These are phyloP conservation scores for Mandrillus leucophaeus DNA, from an alignment of 2,113 vertebrate genomes.

Conservation along the genomic window DNA sequence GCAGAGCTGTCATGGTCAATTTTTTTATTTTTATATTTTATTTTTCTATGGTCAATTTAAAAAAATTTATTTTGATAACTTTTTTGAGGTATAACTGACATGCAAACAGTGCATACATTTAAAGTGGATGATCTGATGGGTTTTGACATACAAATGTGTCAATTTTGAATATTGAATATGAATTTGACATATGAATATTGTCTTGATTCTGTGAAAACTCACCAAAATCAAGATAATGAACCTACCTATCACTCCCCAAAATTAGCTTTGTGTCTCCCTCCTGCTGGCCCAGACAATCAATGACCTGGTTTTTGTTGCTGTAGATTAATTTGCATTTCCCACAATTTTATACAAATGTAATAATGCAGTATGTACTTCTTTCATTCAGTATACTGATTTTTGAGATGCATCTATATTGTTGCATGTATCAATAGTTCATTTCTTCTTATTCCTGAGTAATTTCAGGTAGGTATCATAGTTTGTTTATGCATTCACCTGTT, in stretches of 20 bases:
- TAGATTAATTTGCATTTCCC: neutral
- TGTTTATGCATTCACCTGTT: neutral
- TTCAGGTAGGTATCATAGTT: neutral
- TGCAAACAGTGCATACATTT: neutral
- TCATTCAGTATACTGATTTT: neutral
- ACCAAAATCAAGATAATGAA: constrained; percentile 25
- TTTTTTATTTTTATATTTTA: neutral
- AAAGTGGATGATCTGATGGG: neutral
- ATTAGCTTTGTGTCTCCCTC: neutral
- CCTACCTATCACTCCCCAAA: neutral
- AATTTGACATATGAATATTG: too few relatives aligned
- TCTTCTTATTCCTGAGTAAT: neutral
- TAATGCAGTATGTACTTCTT: neutral
- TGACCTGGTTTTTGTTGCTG: neutral
- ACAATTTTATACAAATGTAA: neutral
- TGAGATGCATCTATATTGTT: neutral
- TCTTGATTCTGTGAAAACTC: neutral
- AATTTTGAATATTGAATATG: too few relatives aligned
- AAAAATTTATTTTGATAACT: neutral
- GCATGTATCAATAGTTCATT: neutral
- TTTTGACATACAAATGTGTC: neutral
- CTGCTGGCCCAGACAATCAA: neutral
- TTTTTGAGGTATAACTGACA: neutral
- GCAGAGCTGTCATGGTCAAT: neutral
- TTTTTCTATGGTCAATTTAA: neutral